Evolutionary conservation across 2,113 vertebrate genomes (phyloP).

Genomic region (Boulengerochromis microlepis): DNA sequence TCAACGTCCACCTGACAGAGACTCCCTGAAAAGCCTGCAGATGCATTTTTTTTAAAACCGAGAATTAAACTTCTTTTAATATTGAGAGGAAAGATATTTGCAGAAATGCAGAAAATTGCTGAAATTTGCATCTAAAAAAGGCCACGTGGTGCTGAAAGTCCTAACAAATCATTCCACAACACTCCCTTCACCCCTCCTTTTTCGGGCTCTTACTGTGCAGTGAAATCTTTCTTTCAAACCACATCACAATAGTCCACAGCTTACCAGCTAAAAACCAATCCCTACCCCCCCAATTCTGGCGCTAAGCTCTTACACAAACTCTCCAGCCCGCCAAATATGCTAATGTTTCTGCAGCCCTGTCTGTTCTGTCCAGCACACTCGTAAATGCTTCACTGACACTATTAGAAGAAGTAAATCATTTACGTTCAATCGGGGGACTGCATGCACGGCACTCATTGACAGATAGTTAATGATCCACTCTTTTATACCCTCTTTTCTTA

Average conservation of each 20-base stretch:
- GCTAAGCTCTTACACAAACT: conserved; percentile 62
- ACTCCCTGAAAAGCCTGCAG: conserved; percentile 84
- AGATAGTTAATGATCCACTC: conserved; percentile 29
- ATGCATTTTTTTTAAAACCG: neutral
- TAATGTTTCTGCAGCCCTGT: conserved; percentile 31
- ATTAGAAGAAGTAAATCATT: conserved; percentile 36
- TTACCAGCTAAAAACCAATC: conserved; percentile 52
- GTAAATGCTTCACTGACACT: neutral
- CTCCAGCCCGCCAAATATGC: conserved; percentile 56
- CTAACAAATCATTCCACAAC: conserved; percentile 10
- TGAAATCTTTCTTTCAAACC: conserved; percentile 68
- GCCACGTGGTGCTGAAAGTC: conserved; percentile 43
- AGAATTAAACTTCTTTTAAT: neutral
- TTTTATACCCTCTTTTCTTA: neutral
- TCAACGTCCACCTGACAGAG: conserved; percentile 92
- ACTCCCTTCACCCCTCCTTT: neutral
- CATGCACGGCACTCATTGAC: neutral
- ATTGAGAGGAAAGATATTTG: neutral
- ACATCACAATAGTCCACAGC: conserved; percentile 39
- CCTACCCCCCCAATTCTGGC: conserved; percentile 62
- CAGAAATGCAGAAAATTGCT: conserved; percentile 17
- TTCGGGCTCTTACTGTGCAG: conserved; percentile 46
- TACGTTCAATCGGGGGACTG: neutral
- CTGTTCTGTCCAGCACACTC: neutral
- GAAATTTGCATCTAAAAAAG: conserved; percentile 66